These are phyloP conservation scores for Corydoras maculifer DNA, from an alignment of 2,113 vertebrate genomes.

Conservation along the genomic window DNA sequence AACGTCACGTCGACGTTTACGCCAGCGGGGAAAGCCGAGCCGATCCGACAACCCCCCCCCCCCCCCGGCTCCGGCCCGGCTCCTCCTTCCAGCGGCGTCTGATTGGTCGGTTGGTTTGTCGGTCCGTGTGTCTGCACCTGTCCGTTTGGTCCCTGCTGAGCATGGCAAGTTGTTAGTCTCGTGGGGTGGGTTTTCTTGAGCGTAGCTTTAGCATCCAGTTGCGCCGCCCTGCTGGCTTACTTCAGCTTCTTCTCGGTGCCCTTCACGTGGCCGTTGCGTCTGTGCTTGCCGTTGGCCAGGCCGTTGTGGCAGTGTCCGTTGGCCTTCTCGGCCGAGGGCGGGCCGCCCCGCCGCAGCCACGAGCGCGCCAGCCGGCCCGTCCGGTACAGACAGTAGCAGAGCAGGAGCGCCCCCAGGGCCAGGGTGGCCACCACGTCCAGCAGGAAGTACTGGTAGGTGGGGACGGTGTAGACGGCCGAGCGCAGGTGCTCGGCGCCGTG, in stretches of 20 bases:
- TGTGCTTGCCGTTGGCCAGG: conserved; percentile 85
- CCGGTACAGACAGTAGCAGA: conserved; percentile 61
- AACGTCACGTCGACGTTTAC: conserved; percentile 19
- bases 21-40: conserved; percentile 1
- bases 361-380: conserved; percentile 61
- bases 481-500: conserved; percentile 86
- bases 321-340: conserved; percentile 53
- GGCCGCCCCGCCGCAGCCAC: conserved; percentile 51
- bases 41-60: not conserved
- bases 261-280: conserved; percentile 79
- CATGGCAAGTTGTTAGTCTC: conserved; percentile 32
- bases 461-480: conserved; percentile 80
- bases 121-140: conserved; percentile 9
- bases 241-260: conserved; percentile 90
- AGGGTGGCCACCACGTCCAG: conserved; percentile 77
- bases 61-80: conserved; percentile 14
- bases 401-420: conserved; percentile 59
- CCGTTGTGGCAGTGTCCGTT: conserved; percentile 93
- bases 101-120: conserved; percentile 12
- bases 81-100: conserved; percentile 6
- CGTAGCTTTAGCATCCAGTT: conserved; percentile 25
- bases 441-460: conserved; percentile 89
- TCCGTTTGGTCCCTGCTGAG: conserved; percentile 30
- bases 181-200: conserved; percentile 20
- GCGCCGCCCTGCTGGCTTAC: conserved; percentile 57